phyloP scores from a whole-genome alignment of 2,888 invertebrate genomes.

The Eupithecia abbreviata region DNA sequence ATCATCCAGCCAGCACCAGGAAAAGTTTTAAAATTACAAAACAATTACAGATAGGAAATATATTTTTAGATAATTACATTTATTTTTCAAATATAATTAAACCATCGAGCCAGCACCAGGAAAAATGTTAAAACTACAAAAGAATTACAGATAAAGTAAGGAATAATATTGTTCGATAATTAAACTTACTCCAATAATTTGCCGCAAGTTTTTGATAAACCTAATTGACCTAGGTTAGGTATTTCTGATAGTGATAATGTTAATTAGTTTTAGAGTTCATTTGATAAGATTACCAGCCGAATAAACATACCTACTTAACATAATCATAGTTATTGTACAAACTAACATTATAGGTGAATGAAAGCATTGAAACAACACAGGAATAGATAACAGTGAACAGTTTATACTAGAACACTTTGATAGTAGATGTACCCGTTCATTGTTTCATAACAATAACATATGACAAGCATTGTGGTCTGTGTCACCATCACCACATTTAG shows the following conservation, averaged over 20 bases:
- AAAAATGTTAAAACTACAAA: not conserved
- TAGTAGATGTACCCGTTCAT: conserved; percentile 45
- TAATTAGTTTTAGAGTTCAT: conserved; percentile 1
- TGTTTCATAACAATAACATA: conserved; percentile 61
- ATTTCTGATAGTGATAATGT: not conserved
- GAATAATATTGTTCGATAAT: not conserved
- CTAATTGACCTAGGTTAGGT: conserved; percentile 4
- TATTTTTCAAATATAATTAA: not conserved
- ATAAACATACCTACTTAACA: not conserved
- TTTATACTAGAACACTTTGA: conserved; percentile 25
- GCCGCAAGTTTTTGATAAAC: not conserved
- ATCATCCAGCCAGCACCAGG: not conserved
- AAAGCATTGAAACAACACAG: conserved; percentile 18
- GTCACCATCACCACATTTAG: conserved; percentile 32
- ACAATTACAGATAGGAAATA: not conserved
- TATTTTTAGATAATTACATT: not conserved
- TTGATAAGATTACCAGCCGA: not conserved
- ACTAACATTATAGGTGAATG: not conserved
- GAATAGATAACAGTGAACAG: conserved; percentile 29
- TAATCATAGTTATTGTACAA: not conserved
- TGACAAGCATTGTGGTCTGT: conserved; percentile 54
- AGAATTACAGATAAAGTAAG: not conserved
- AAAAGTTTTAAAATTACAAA: not conserved
- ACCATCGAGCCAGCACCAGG: not conserved
- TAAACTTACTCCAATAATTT: not conserved